A percentile compares a stretch with the other conserved stretches of the same genome.
phyloP scores from a whole-genome alignment of 2,797 vertebrate species.

The Gambelia wislizenii region DNA sequence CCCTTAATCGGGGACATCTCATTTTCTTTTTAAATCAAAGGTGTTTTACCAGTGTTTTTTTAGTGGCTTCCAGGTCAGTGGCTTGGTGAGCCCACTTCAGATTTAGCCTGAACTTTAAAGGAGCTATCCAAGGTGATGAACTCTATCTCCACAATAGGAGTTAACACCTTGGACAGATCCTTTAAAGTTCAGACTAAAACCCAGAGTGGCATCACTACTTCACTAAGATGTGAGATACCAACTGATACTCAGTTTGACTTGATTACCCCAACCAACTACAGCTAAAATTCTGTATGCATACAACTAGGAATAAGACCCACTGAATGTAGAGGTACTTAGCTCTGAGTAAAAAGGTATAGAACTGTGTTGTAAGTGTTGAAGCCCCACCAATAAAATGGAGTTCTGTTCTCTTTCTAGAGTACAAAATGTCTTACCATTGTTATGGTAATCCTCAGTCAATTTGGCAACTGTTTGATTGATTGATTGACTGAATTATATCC shows the following conservation, averaged over 20 bases:
- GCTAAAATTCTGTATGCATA: not conserved
- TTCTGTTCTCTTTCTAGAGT: not conserved
- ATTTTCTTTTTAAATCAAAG: not conserved
- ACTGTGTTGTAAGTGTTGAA: not conserved
- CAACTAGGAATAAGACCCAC: not conserved
- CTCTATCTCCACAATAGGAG: no score
- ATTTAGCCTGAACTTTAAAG: no score
- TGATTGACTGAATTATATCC: no score
- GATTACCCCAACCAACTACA: not conserved
- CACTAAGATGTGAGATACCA: no score
- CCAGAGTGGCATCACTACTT: no score
- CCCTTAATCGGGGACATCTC: not conserved
- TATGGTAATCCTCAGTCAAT: not conserved
- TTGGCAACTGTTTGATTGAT: no score
- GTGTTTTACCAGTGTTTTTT: not conserved
- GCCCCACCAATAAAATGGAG: not conserved
- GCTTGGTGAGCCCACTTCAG: no score
- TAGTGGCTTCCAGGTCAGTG: no score
- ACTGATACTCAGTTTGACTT: no score
- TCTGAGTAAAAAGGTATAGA: not conserved
- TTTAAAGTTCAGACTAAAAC: no score
- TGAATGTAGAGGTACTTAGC: not conserved
- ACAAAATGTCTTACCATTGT: not conserved
- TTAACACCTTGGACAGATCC: no score
- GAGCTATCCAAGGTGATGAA: no score